Evolutionary conservation across 2,797 vertebrate species (phyloP), one percentile per base, ranked within the genome.

Genomic region (Crax fasciolata): DNA sequence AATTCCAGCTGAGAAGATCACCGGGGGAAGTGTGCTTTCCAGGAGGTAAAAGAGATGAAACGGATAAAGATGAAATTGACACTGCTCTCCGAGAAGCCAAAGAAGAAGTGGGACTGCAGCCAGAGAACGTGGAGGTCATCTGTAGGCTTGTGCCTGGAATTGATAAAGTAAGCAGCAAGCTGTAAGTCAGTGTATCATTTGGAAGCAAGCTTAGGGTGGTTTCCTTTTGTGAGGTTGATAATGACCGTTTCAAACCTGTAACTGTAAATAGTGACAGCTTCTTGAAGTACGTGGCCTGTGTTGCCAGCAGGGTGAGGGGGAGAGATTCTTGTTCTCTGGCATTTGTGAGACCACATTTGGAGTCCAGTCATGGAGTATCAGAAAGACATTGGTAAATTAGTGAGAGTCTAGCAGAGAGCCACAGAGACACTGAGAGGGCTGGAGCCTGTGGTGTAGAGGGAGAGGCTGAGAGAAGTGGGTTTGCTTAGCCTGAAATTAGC

Each of bases 1-100:
- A 38, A 81, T 80, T 89, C 25, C 84, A 99, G 99, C 97, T 99
- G 82, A 98, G 98, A 96, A 98, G 97, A 78, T 98, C 97, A 20
- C 99, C 98, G 3, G 99, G 99, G 12, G 98, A 99, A 72, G 99
- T 99, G 82, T 99, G 99, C 93, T 99, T 99, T 95, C 99, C 99
- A 0, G 99, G 99, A 41, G 99, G 99, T 25, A 99, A 98, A 97
- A 93, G 94, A 11, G 99, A 99, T 43, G 96, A 98, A 9, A 17
- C 30, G 4, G 99, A 99, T 83, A 65, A 5, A 43, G 98, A 99
- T 76, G 99, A 99, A 21, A 96, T 98, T 43, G 97, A 98, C 95
- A 99, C 99, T 1, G 99, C 99, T 27, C 97, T 99, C 43, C 98
- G 99, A 74, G 99, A 99, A 95, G 98, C 99, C 13, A 77, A 98